phyloP scores from a whole-genome alignment of 2,888 invertebrate species.

The Hypomecis atomaria region DNA sequence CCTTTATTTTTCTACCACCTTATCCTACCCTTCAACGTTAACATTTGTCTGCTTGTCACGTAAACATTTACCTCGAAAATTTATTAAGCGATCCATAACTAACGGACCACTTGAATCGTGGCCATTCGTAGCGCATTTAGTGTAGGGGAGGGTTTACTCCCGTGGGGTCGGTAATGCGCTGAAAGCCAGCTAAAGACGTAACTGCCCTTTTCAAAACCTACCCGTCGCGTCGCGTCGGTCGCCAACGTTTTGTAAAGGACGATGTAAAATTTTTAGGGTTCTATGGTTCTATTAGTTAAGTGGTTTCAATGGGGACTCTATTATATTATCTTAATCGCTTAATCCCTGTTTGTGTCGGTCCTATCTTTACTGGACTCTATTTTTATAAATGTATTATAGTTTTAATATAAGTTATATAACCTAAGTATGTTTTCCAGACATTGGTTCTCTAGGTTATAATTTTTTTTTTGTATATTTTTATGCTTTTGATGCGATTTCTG shows the following conservation, averaged over 20 bases:
- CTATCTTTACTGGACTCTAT: too few species aligned
- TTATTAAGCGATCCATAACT: constrained; percentile 30
- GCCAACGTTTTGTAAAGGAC: constrained; percentile 48
- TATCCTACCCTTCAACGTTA: constrained; percentile 4
- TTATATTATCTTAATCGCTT: too few species aligned
- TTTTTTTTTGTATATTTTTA: too few species aligned
- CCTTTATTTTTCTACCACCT: background rate
- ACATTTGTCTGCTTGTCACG: constrained; percentile 13
- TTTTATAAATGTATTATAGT: too few species aligned
- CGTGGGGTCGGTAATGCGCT: constrained; percentile 60
- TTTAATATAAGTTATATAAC: too few species aligned
- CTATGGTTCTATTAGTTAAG: too few species aligned
- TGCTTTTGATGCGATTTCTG: too few species aligned
- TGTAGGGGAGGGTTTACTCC: constrained; percentile 51
- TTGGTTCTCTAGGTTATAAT: too few species aligned
- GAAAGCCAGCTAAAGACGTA: constrained; percentile 61
- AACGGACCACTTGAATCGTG: constrained; percentile 48
- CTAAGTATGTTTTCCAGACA: too few species aligned
- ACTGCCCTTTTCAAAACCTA: constrained; percentile 53
- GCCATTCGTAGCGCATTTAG: constrained; percentile 47
- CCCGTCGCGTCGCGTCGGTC: constrained; percentile 20
- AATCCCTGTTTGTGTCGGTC: too few species aligned
- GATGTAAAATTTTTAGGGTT: constrained; percentile 45
- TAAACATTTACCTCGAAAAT: constrained; percentile 31
- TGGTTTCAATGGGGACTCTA: too few species aligned